Percentiles rank a stretch among this genome's conserved stretches.
Evolutionary conservation across 2,113 vertebrate species (phyloP).

Genomic region (Hyla sarda): DNA sequence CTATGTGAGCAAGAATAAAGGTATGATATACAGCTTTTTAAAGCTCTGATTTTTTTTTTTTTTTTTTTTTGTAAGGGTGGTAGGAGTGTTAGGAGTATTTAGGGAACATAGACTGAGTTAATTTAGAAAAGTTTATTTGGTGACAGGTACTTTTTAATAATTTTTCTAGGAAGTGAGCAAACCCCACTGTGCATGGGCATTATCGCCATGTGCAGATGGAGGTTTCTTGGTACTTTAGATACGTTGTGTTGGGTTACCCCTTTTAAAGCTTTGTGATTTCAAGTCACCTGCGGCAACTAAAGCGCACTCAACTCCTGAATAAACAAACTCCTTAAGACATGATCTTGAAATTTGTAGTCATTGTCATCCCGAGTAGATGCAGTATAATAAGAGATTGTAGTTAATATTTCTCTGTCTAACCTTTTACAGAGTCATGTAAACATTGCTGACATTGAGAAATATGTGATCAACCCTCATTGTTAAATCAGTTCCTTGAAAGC

Average conservation of each 20-base stretch:
- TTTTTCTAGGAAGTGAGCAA: no score
- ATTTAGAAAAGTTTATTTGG: no score
- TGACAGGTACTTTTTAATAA: no score
- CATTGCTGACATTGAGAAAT: constrained; percentile 62
- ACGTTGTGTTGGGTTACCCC: not conserved
- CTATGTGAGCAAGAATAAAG: no score
- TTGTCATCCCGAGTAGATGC: not conserved
- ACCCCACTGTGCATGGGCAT: not conserved
- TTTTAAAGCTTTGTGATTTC: not conserved
- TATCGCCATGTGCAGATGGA: not conserved
- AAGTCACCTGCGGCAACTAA: not conserved
- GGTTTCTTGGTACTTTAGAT: not conserved
- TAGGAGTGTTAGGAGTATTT: no score
- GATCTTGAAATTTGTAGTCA: not conserved
- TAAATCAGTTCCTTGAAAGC: constrained; percentile 48
- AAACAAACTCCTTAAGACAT: not conserved
- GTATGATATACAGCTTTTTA: no score
- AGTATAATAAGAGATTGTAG: constrained; percentile 35
- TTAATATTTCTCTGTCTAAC: constrained; percentile 57
- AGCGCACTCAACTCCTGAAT: not conserved
- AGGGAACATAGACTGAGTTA: no score
- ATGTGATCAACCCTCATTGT: constrained; percentile 40
- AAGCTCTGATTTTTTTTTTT: no score
- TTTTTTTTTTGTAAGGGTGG: no score
- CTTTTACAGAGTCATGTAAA: constrained; percentile 60